Evolutionary conservation across 2,113 vertebrate genomes (phyloP).

Genomic region (Phalacrocorax carbo): DNA sequence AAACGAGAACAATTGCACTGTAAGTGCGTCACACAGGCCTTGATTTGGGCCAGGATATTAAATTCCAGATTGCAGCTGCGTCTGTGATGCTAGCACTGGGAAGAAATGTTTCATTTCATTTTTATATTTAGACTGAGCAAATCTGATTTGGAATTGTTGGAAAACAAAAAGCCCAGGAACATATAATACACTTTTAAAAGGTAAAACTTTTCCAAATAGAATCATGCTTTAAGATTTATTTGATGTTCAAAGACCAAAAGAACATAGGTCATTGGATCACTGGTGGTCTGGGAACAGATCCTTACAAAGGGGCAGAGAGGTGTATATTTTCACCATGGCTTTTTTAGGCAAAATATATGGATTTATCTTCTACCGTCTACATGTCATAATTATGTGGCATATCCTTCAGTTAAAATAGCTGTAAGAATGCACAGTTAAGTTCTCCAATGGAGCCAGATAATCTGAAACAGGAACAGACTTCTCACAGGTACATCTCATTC

Average conservation of each 20-base stretch:
- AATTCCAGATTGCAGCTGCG: not conserved
- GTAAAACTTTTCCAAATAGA: not conserved
- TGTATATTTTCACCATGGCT: not conserved
- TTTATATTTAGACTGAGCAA: not conserved
- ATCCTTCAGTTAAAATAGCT: not conserved
- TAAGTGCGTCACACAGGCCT: not conserved
- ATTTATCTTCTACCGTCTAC: not conserved
- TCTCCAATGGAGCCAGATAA: not conserved
- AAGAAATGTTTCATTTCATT: not conserved
- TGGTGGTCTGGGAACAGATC: not conserved
- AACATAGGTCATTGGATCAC: not conserved
- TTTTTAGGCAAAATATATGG: not conserved
- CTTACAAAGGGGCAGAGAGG: not conserved
- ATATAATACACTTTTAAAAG: not conserved
- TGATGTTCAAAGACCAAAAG: not conserved
- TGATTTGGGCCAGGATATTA: not conserved
- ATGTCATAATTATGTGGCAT: not conserved
- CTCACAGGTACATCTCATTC: not conserved
- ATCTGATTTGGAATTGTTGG: not conserved
- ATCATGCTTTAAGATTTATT: not conserved
- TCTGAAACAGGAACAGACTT: not conserved
- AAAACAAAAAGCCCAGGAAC: not conserved
- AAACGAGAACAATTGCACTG: not conserved
- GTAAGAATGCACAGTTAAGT: not conserved
- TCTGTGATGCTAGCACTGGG: not conserved